phyloP scores from a whole-genome alignment of 92 coral and sea anemone genomes.

The Zoanthus sansibaricus region DNA sequence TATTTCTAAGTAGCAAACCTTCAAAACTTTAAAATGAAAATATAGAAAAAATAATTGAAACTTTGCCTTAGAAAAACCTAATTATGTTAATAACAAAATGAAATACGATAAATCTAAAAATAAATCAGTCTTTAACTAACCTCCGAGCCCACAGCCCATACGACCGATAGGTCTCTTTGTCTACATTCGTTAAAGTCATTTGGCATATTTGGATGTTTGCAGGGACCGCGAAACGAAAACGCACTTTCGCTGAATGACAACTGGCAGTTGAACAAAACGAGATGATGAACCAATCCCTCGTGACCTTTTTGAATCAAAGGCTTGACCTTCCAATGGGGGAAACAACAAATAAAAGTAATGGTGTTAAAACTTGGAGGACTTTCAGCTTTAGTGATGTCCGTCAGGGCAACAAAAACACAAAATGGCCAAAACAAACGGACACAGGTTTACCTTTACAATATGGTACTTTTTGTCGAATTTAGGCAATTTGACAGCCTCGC shows the following conservation, averaged over 20 bases:
- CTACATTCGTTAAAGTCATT: slow-evolving; percentile 27
- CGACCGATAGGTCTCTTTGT: slow-evolving; percentile 38
- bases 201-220: slow-evolving; percentile 65
- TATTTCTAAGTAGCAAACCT: too few relatives aligned
- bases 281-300: slow-evolving; percentile 76
- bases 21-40: too few relatives aligned
- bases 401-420: too few relatives aligned
- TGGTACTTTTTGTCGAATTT: slow-evolving; percentile 35
- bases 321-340: slow-evolving; percentile 23
- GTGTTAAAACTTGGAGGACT: not conserved
- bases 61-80: too few relatives aligned
- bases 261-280: slow-evolving; percentile 58
- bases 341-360: not conserved
- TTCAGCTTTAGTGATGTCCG: too few relatives aligned
- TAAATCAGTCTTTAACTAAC: slow-evolving; percentile 11
- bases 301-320: slow-evolving; percentile 69
- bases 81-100: too few relatives aligned
- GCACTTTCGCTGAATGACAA: slow-evolving; percentile 49
- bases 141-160: slow-evolving; percentile 75
- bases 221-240: slow-evolving; percentile 35
- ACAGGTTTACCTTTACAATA: slow-evolving; percentile 40
- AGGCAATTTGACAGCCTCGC: slow-evolving; percentile 44
- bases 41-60: too few relatives aligned
- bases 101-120: too few relatives aligned
- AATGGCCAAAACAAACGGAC: not conserved